Percentiles rank a stretch among this genome's conserved stretches.
phyloP scores from a whole-genome alignment of 1,140 invertebrate species.

The Nasonia vitripennis region DNA sequence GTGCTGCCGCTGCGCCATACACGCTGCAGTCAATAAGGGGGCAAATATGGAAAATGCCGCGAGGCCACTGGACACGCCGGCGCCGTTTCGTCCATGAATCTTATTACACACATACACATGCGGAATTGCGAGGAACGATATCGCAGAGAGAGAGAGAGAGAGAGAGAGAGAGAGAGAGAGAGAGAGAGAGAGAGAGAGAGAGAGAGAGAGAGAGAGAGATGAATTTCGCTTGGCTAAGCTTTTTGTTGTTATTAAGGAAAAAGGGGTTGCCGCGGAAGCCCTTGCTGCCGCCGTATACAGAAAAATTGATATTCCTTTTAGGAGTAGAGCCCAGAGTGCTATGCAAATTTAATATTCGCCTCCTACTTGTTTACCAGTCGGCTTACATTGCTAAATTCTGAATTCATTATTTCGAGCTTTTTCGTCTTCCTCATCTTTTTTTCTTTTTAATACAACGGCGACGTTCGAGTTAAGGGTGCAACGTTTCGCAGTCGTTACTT shows the following conservation, averaged over 20 bases:
- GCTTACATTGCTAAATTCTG: neutral
- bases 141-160: too few relatives aligned
- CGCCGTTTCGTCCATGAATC: constrained; percentile 57
- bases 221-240: constrained; percentile 30
- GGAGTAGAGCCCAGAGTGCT: neutral
- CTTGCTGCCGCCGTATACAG: neutral
- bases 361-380: neutral
- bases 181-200: neutral
- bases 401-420: neutral
- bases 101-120: neutral
- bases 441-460: too few relatives aligned
- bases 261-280: neutral
- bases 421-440: neutral
- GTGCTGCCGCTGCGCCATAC: neutral
- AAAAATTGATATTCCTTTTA: constrained; percentile 18
- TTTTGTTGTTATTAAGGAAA: constrained; percentile 8
- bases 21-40: constrained; percentile 21
- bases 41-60: constrained; percentile 46
- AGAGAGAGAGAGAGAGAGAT: neutral
- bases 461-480: too few relatives aligned
- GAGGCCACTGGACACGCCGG: constrained; percentile 39
- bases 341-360: constrained; percentile 24
- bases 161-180: too few relatives aligned
- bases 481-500: too few relatives aligned
- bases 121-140: neutral